Evolutionary conservation across 2,888 invertebrate genomes (phyloP).

Genomic region (Drosophila paranaensis): DNA sequence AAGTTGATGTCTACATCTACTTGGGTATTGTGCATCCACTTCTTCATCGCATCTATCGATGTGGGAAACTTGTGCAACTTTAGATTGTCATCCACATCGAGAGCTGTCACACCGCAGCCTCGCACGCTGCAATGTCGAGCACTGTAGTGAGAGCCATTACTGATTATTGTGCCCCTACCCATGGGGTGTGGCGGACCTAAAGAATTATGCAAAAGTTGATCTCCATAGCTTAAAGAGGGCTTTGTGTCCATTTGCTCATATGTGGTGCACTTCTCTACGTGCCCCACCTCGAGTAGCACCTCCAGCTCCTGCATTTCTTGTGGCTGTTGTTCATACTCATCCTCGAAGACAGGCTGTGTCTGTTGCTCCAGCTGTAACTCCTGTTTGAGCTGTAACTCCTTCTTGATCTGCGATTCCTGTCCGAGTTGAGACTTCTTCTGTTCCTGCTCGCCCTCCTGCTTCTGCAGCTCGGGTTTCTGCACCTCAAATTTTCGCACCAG

Average conservation of each 20-base stretch:
- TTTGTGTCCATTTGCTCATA: constrained; percentile 58
- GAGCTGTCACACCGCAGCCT: constrained; percentile 56
- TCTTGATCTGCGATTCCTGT: not conserved
- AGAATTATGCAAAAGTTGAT: constrained; percentile 8
- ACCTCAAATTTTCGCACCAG: not conserved
- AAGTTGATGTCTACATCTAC: constrained; percentile 57
- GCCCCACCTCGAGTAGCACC: constrained; percentile 67
- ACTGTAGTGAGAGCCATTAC: constrained; percentile 43
- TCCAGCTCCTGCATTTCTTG: constrained; percentile 49
- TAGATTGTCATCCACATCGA: constrained; percentile 46
- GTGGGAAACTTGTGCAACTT: constrained; percentile 73
- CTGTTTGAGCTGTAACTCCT: constrained; percentile 45
- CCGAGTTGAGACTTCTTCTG: constrained; percentile 23
- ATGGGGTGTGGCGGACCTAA: not conserved
- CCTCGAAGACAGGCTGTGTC: not conserved
- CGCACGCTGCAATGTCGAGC: constrained; percentile 63
- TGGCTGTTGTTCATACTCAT: constrained; percentile 33
- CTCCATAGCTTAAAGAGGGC: constrained; percentile 21
- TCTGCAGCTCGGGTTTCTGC: not conserved
- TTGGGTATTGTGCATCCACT: constrained; percentile 76
- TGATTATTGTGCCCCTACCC: not conserved
- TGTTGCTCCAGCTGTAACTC: constrained; percentile 9
- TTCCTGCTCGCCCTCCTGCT: constrained; percentile 23
- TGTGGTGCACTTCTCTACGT: constrained; percentile 67
- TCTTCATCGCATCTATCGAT: constrained; percentile 53